Conservation (phyloP, 2,888 invertebrate genomes). For the Trissolcus brochymenae region DNA sequence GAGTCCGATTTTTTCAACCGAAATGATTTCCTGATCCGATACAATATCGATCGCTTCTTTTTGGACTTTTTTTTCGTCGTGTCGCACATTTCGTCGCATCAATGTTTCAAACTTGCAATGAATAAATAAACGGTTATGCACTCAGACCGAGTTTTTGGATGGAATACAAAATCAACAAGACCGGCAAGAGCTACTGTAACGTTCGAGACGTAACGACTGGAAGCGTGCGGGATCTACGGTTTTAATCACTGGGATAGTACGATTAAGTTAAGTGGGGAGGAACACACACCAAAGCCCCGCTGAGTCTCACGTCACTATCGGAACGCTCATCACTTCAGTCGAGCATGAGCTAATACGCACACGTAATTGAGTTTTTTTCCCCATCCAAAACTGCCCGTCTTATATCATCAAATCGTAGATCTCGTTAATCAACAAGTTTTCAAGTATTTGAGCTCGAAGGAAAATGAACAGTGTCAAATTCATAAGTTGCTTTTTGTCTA, state of each 20-base stretch:
- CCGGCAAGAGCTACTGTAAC: conserved; percentile 22
- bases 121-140: neutral
- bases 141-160: neutral
- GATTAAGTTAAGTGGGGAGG: conserved; percentile 10
- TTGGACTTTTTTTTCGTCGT: conserved; percentile 4
- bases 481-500: neutral
- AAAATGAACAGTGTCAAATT: neutral
- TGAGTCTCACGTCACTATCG: conserved; percentile 7
- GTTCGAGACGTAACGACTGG: conserved; percentile 25
- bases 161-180: conserved; percentile 1
- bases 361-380: too few relatives aligned
- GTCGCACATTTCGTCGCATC: neutral
- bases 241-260: conserved; percentile 17
- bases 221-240: conserved; percentile 31
- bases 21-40: conserved; percentile 32
- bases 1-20: conserved; percentile 17
- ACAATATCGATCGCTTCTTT: conserved; percentile 22
- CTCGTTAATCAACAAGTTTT: too few relatives aligned
- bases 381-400: too few relatives aligned
- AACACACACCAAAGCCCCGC: conserved; percentile 29
- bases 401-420: too few relatives aligned
- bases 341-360: neutral
- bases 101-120: neutral
- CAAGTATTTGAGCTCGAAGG: neutral
- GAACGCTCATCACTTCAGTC: conserved; percentile 26